Evolutionary conservation across 2,888 invertebrate genomes (phyloP), one percentile per base, ranked within the genome.

Genomic region (Ophraella communa): DNA sequence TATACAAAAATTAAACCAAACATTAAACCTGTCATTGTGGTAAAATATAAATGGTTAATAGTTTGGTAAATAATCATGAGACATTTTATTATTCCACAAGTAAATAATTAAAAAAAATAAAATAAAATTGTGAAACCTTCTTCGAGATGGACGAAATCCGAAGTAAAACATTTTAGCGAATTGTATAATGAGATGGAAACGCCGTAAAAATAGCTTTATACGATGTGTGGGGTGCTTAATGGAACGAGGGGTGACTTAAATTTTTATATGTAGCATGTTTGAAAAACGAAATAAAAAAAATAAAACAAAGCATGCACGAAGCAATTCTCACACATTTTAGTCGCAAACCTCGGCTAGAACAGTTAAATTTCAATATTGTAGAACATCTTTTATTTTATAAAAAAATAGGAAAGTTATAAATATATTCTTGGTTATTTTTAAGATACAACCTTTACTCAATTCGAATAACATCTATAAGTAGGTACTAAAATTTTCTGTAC

Each of bases 301-400:
- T 70, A 1, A 75, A 71, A 73, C 75, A 76, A 59, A 17, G 45
- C 79, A 79, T 79, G 79, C 79, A 76, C 75, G 76, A 77, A 76
- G 76, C 78, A 68, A 74, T 71, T 65, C 68, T 72, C 71, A 76
- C 76, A 76, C 70, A 64, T 70, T 70, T 27, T n/a, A n/a, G 70
- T 65, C 71, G 58, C 63, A 10, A 69, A 70, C 67, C 68, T 69
- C 66, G 65, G 21, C 23, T 53, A 45, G 20, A 51, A n/a, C 14
- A 27, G 8, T 11, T 30, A 30, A 30, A 30, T 11, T n/a, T n/a
- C n/a, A n/a, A 30, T 30, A 30, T 30, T 10, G 27, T 39, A 39
- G 4, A 39, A 30, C 30, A 11, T 2, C n/a, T n/a, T n/a, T n/a
- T n/a, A n/a, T n/a, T n/a, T n/a, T n/a, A n/a, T n/a, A n/a, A n/a